A percentile compares a stretch with the other conserved stretches of the same genome.
These are phyloP conservation scores for Platysteira castanea DNA, from an alignment of 2,113 vertebrate genomes.

Conservation along the genomic window DNA sequence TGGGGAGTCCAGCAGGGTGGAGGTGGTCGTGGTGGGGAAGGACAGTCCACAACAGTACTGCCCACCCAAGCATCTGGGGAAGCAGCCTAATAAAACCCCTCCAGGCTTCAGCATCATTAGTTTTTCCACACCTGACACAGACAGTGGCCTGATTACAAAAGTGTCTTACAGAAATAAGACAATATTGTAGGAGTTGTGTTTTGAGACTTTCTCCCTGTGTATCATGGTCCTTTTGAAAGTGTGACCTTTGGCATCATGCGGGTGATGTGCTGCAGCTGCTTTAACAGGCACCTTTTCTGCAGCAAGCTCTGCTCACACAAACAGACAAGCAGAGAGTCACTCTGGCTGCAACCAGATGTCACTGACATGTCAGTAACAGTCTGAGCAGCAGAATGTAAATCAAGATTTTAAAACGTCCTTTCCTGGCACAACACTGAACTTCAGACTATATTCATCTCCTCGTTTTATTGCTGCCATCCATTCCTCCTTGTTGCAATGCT, in stretches of 20 bases:
- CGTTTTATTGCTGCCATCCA: not conserved
- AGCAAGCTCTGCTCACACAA: not conserved
- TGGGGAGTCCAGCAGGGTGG: not conserved
- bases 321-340: not conserved
- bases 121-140: not conserved
- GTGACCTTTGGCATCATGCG: not conserved
- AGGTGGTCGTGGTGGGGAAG: not conserved
- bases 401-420: not conserved
- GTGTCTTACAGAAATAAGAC: not conserved
- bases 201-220: not conserved
- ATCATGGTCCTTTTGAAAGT: not conserved
- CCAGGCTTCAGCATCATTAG: not conserved
- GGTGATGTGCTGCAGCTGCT: not conserved
- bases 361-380: not conserved
- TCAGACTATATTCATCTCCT: not conserved
- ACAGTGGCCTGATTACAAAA: not conserved
- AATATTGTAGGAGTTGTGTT: not conserved
- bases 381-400: constrained; percentile 14
- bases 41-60: not conserved
- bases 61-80: not conserved
- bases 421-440: constrained; percentile 3
- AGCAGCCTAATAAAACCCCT: not conserved
- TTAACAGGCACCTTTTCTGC: not conserved
- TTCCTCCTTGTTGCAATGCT: not conserved
- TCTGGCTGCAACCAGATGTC: not conserved